Evolutionary conservation across 2,113 vertebrate species (phyloP).

Genomic region (Gasterosteus nipponicus): DNA sequence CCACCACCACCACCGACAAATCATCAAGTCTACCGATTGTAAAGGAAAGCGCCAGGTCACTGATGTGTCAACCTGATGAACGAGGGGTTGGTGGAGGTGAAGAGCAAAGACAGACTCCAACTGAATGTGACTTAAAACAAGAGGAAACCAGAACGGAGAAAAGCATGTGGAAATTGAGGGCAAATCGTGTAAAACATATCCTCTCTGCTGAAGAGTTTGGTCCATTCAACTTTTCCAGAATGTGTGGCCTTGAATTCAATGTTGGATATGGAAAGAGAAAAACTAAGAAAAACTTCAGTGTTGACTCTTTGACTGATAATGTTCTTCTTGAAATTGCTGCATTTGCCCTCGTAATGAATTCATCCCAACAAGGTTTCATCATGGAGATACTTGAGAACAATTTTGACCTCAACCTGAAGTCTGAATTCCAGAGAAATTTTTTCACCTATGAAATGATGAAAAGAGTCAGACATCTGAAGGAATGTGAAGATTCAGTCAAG

Average conservation of each 20-base stretch:
- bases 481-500: constrained; percentile 15
- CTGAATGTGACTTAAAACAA: constrained; percentile 4
- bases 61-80: constrained; percentile 2
- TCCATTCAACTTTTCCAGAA: neutral
- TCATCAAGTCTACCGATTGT: neutral
- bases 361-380: constrained; percentile 42
- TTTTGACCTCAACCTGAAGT: constrained; percentile 26
- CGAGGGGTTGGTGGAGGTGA: neutral
- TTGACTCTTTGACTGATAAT: neutral
- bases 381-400: constrained; percentile 54
- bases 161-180: constrained; percentile 39
- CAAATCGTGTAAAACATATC: constrained; percentile 33
- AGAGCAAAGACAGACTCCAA: neutral
- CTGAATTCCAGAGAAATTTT: neutral
- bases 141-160: neutral
- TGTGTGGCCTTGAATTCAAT: constrained; percentile 22
- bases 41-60: neutral
- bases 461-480: constrained; percentile 11
- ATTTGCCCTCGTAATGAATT: constrained; percentile 41
- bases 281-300: constrained; percentile 22
- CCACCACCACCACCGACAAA: neutral
- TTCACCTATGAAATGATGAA: constrained; percentile 26
- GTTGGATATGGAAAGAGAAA: constrained; percentile 1
- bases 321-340: constrained; percentile 29
- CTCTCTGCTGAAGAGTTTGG: neutral